A percentile compares a stretch with the other conserved stretches of the same genome.
phyloP scores from a whole-genome alignment of 2,888 invertebrate genomes.

The Mesoligia furuncula region DNA sequence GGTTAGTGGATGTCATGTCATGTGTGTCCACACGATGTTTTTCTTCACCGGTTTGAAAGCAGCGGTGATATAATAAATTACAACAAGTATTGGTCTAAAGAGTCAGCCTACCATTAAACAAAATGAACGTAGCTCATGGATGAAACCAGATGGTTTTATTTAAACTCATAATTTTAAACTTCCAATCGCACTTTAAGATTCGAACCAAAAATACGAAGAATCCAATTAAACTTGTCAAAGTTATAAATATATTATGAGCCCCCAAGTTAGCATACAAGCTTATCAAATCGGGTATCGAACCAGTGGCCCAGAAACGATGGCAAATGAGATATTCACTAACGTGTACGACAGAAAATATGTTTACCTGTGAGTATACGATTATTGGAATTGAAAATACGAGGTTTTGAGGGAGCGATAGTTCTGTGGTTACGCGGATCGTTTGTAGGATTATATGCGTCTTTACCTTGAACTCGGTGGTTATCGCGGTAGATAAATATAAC shows the following conservation, averaged over 20 bases:
- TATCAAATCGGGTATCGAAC: constrained; percentile 56
- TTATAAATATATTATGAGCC: constrained; percentile 48
- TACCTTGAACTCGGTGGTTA: constrained; percentile 38
- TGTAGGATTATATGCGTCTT: constrained; percentile 10
- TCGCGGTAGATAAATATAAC: constrained; percentile 18
- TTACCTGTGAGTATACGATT: constrained; percentile 55
- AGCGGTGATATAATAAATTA: not conserved
- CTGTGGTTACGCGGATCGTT: constrained; percentile 49
- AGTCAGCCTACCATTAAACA: not conserved
- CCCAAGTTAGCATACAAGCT: constrained; percentile 53
- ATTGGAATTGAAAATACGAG: constrained; percentile 59
- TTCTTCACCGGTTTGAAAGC: not conserved
- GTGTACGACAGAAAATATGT: constrained; percentile 48
- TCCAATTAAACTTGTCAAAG: constrained; percentile 56
- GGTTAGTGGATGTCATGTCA: not conserved
- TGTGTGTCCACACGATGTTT: not conserved
- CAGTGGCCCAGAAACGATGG: constrained; percentile 61
- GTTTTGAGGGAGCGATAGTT: constrained; percentile 44
- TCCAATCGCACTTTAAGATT: constrained; percentile 32
- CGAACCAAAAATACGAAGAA: constrained; percentile 51
- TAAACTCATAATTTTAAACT: constrained; percentile 50
- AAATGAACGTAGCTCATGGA: not conserved
- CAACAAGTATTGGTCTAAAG: not conserved
- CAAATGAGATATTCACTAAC: constrained; percentile 64
- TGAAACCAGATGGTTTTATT: constrained; percentile 18